These are phyloP conservation scores for Adelosebastes latens DNA, from an alignment of 2,797 vertebrate species.

Conservation along the genomic window DNA sequence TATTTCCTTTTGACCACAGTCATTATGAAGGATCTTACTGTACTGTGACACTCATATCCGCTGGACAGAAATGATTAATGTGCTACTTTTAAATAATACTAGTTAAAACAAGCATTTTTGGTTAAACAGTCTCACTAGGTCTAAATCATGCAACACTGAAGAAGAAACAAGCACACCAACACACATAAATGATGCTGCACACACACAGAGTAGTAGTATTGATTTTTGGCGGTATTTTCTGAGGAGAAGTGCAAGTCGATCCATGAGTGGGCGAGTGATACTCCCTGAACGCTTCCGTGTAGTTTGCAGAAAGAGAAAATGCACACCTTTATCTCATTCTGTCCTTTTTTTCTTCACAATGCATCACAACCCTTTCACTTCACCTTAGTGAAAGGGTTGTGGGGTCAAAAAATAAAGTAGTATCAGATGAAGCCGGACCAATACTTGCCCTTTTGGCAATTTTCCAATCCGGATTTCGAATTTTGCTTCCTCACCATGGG, in stretches of 20 bases:
- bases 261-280: conserved; percentile 51
- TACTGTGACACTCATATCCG: not conserved
- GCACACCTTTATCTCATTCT: conserved; percentile 19
- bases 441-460: conserved; percentile 14
- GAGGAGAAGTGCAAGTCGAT: conserved; percentile 53
- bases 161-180: conserved; percentile 6
- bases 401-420: not conserved
- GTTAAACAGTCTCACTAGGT: not conserved
- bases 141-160: not conserved
- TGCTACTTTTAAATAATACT: not conserved
- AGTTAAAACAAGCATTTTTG: not conserved
- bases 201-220: conserved; percentile 61
- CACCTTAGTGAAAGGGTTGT: not conserved
- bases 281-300: conserved; percentile 40
- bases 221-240: conserved; percentile 65
- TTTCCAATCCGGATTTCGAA: conserved; percentile 14
- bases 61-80: not conserved
- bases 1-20: not conserved
- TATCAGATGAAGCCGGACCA: not conserved
- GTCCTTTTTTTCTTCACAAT: not conserved
- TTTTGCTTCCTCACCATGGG: conserved; percentile 19
- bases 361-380: not conserved
- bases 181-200: conserved; percentile 10
- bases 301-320: conserved; percentile 48
- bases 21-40: not conserved